A percentile compares a stretch with the other conserved stretches of the same genome.
These are phyloP conservation scores for Alectura lathami DNA, from an alignment of 2,113 vertebrate genomes.

Conservation along the genomic window DNA sequence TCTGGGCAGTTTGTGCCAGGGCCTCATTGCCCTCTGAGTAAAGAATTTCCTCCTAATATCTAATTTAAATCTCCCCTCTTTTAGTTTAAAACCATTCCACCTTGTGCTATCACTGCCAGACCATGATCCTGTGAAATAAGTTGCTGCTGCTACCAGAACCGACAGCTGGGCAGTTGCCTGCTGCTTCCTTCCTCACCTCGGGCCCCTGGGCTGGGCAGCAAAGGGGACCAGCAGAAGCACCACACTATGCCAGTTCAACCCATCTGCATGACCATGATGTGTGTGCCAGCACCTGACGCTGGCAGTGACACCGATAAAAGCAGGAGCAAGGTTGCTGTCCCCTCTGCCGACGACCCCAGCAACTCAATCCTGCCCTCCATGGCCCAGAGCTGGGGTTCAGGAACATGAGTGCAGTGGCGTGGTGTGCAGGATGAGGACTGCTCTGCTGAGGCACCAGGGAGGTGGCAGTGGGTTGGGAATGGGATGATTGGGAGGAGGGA, in stretches of 20 bases:
- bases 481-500: neutral
- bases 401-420: neutral
- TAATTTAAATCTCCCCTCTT: no score
- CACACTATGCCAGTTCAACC: neutral
- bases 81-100: no score
- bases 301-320: neutral
- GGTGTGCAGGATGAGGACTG: neutral
- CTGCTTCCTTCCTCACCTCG: neutral
- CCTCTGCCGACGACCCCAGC: neutral
- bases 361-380: neutral
- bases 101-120: no score
- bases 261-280: rapidly evolving
- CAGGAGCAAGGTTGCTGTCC: neutral
- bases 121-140: neutral
- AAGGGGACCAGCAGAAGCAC: neutral
- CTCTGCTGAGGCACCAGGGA: neutral
- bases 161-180: neutral
- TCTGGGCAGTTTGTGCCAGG: no score
- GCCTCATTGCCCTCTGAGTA: no score
- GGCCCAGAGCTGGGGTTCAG: neutral
- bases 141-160: neutral
- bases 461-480: neutral
- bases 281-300: neutral
- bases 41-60: no score
- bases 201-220: neutral